Percentiles rank a stretch among this genome's conserved stretches.
Conservation (phyloP, 2,888 invertebrate species). For the Tenthredo notha region DNA sequence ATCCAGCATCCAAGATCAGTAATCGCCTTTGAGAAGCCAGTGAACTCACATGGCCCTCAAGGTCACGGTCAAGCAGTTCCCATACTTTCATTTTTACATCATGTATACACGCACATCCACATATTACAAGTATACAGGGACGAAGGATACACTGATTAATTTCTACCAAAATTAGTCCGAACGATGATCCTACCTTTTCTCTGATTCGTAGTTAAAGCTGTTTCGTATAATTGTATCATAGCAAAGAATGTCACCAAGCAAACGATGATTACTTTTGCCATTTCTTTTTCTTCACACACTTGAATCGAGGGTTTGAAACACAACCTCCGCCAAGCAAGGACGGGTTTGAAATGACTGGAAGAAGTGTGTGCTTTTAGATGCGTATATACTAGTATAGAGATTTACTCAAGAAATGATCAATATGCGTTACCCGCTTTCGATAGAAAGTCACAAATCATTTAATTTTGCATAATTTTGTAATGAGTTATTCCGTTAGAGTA, state of each 20-base stretch:
- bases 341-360: slow-evolving; percentile 3
- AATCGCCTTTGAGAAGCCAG: slow-evolving; percentile 8
- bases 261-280: background rate
- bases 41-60: slow-evolving; percentile 24
- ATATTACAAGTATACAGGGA: background rate
- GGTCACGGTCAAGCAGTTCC: slow-evolving; percentile 24
- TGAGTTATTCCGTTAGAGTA: slow-evolving; percentile 12
- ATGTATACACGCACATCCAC: background rate
- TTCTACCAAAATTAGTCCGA: background rate
- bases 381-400: background rate
- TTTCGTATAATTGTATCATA: background rate
- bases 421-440: slow-evolving; percentile 67
- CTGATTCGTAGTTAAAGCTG: background rate
- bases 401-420: slow-evolving; percentile 61
- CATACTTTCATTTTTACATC: slow-evolving; percentile 21
- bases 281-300: background rate
- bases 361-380: slow-evolving; percentile 1
- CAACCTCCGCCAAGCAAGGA: slow-evolving; percentile 10
- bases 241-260: background rate
- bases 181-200: background rate
- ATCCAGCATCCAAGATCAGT: background rate
- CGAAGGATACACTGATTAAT: background rate
- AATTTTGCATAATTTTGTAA: slow-evolving; percentile 28
- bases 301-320: background rate
- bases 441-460: slow-evolving; percentile 63